phyloP scores from a whole-genome alignment of 2,797 vertebrate genomes.

The Chelon auratus region DNA sequence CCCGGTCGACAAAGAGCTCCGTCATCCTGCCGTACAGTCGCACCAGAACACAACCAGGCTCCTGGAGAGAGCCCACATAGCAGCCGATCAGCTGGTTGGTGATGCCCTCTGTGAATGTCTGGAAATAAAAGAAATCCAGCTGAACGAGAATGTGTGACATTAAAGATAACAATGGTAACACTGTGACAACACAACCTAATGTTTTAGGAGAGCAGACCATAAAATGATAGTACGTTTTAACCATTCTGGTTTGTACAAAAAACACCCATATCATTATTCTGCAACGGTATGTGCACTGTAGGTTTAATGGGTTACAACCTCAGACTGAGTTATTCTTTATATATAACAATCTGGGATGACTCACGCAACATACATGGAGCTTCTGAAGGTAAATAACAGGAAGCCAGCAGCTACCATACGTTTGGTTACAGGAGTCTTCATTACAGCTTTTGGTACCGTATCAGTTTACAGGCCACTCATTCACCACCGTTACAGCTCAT shows the following conservation, averaged over 20 bases:
- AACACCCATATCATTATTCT: neutral
- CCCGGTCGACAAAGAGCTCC: constrained; percentile 82
- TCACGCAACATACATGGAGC: neutral
- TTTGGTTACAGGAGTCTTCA: constrained; percentile 14
- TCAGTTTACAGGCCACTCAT: constrained; percentile 37
- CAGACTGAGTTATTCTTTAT: constrained; percentile 11
- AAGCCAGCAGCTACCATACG: constrained; percentile 8
- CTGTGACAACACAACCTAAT: neutral
- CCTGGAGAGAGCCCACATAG: constrained; percentile 72
- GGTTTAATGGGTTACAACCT: neutral
- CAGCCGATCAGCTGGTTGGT: constrained; percentile 87
- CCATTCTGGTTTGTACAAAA: neutral
- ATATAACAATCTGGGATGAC: constrained; percentile 1
- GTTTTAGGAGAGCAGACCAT: neutral
- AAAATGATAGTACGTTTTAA: neutral
- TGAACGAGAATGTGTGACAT: neutral
- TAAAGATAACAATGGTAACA: neutral
- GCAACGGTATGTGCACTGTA: neutral
- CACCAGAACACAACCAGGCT: constrained; percentile 79
- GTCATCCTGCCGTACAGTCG: constrained; percentile 84
- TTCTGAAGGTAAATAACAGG: constrained; percentile 15
- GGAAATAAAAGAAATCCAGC: neutral
- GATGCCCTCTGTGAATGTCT: constrained; percentile 87
- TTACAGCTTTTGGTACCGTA: constrained; percentile 15
- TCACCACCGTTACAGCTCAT: constrained; percentile 21